Conservation (phyloP, 1,140 invertebrate genomes). For the Conus betulinus region DNA sequence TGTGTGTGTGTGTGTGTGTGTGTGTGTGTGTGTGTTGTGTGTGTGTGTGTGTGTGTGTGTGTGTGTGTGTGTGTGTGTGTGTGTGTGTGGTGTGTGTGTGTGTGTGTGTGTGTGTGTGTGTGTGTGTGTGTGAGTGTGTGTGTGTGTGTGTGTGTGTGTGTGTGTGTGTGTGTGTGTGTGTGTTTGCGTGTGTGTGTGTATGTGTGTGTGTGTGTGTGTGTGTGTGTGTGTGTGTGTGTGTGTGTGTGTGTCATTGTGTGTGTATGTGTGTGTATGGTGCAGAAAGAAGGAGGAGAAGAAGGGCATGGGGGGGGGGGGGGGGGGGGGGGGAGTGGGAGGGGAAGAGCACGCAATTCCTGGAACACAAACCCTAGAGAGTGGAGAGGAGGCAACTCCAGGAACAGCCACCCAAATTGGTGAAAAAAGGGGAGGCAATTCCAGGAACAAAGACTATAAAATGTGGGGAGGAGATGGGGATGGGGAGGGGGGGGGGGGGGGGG, state of each 20-base stretch:
- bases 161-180: slow-evolving; percentile 12
- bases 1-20: not conserved
- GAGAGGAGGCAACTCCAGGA: too few relatives aligned
- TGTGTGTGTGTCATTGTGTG: slow-evolving; percentile 13
- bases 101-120: not conserved
- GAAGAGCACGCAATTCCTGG: too few relatives aligned
- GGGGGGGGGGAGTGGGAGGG: too few relatives aligned
- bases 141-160: slow-evolving; percentile 15
- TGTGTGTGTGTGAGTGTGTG: not conserved
- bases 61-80: slow-evolving; percentile 8
- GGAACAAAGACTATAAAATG: too few relatives aligned
- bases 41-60: slow-evolving; percentile 13
- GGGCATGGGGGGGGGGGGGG: too few relatives aligned
- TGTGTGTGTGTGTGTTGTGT: not conserved
- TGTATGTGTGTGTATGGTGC: not conserved
- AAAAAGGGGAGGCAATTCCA: too few relatives aligned
- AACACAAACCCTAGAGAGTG: too few relatives aligned
- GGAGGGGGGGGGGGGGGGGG: too few relatives aligned
- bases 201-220: not conserved
- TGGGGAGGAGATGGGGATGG: too few relatives aligned
- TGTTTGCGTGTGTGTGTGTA: not conserved
- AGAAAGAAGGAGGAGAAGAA: too few relatives aligned
- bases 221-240: slow-evolving; percentile 6
- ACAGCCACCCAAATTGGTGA: too few relatives aligned
- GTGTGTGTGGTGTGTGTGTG: too few relatives aligned